Evolutionary conservation across 2,797 vertebrate species (phyloP), one percentile per base, ranked within the genome.

Genomic region (Acanthornis magna): DNA sequence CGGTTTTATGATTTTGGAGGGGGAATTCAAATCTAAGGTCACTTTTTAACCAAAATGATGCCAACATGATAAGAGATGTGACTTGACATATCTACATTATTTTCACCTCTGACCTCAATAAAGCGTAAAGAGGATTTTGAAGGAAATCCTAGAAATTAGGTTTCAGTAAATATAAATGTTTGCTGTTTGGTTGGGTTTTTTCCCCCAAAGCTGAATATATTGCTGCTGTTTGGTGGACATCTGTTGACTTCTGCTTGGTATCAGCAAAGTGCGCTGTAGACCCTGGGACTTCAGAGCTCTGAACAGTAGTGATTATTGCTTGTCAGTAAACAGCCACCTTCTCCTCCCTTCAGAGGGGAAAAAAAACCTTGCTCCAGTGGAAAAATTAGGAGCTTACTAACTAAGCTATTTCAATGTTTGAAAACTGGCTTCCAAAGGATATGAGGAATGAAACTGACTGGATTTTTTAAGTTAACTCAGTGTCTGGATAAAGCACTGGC

Each of bases 201-300:
- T 4, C 2, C 1, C 29, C 6, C n/a, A 4, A 40, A 27, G 7
- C 5, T 32, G 19, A 10, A 53, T n/a, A 30, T 53, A 20, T 17
- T 45, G 26, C 9, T 47, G 19, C 16, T 67, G 10, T 43, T 74
- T 54, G 38, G 16, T 19, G 34, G 26, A 23, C 9, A 5, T 22
- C 11, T 19, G 11, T 58, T 85, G n/a, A 11, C 23, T 75, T 34
- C 21, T 42, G 13, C 26, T 55, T 18, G 7, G 23, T 15, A 34
- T 47, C 51, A 57, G 15, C 30, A 32, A 76, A 70, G 7, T n/a
- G 16, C 18, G 8, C 9, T 14, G 14, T 7, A 21, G 29, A 53
- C 10, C 32, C 42, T 2, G 22, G 26, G 26, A 34, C 75, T 57
- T 40, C 25, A 65, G 45, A 66, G 8, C 54, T 60, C 43, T 71